Percentiles rank a stretch among this genome's conserved stretches.
These are phyloP conservation scores for Drosophila truncata DNA, from an alignment of 1,140 invertebrate species.

Conservation along the genomic window DNA sequence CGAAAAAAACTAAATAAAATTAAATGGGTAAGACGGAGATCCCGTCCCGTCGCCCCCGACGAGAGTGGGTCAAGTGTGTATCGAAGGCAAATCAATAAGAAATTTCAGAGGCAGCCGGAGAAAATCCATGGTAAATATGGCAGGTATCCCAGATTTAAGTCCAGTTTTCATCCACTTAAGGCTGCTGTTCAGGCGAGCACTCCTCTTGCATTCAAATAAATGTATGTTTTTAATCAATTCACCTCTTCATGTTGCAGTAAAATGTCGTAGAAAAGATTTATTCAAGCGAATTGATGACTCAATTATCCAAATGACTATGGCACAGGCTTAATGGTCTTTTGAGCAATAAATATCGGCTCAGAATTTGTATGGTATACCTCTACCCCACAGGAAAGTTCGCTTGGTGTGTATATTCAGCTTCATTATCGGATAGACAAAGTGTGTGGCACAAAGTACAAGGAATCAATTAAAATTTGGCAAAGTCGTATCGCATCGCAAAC, in stretches of 20 bases:
- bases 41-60: neutral
- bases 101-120: neutral
- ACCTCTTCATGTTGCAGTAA: neutral
- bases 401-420: slow-evolving; percentile 24
- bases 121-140: no score
- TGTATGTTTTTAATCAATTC: slow-evolving; percentile 38
- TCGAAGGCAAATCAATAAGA: slow-evolving; percentile 24
- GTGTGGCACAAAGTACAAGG: slow-evolving; percentile 25
- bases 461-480: slow-evolving; percentile 72
- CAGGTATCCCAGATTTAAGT: neutral
- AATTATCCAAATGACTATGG: slow-evolving; percentile 42
- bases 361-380: neutral
- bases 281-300: slow-evolving; percentile 40
- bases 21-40: slow-evolving; percentile 43
- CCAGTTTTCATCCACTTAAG: neutral
- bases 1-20: slow-evolving; percentile 63
- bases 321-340: slow-evolving; percentile 32
- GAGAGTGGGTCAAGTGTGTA: slow-evolving; percentile 22
- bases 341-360: slow-evolving; percentile 16
- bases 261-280: slow-evolving; percentile 11
- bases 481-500: slow-evolving; percentile 40
- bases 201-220: neutral
- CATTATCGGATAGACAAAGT: slow-evolving; percentile 59
- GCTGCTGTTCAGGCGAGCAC: neutral
- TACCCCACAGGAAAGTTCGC: neutral